These are phyloP conservation scores for Ophion slaviceki DNA, from an alignment of 2,888 invertebrate genomes.

Conservation along the genomic window DNA sequence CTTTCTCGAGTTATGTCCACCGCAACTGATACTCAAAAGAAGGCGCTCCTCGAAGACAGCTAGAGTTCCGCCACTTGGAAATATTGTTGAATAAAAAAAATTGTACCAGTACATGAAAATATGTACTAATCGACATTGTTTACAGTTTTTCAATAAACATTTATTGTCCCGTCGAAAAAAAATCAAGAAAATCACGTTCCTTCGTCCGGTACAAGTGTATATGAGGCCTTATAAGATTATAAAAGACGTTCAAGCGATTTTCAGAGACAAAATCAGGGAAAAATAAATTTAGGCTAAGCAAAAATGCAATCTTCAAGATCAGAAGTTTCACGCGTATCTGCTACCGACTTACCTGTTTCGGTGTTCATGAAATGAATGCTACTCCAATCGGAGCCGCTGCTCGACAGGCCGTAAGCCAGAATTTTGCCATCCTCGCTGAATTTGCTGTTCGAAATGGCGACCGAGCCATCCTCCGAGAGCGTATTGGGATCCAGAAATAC, in stretches of 20 bases:
- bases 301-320: not conserved
- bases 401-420: slow-evolving; percentile 96
- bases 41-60: too few relatives aligned
- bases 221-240: too few relatives aligned
- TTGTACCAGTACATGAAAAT: too few relatives aligned
- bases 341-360: slow-evolving; percentile 85
- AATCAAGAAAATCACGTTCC: too few relatives aligned
- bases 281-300: not conserved
- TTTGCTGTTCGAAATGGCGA: slow-evolving; percentile 89
- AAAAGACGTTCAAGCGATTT: not conserved
- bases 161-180: too few relatives aligned
- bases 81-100: too few relatives aligned
- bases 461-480: slow-evolving; percentile 95
- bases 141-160: too few relatives aligned
- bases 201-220: too few relatives aligned
- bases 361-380: slow-evolving; percentile 93
- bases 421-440: slow-evolving; percentile 96
- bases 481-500: slow-evolving; percentile 98
- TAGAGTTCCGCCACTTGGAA: too few relatives aligned
- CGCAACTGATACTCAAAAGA: too few relatives aligned
- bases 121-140: too few relatives aligned
- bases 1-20: too few relatives aligned
- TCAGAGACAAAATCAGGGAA: not conserved
- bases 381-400: slow-evolving; percentile 98
- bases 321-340: not conserved